Conservation (phyloP, 2,113 vertebrate species). For the Clarias macrocephalus region DNA sequence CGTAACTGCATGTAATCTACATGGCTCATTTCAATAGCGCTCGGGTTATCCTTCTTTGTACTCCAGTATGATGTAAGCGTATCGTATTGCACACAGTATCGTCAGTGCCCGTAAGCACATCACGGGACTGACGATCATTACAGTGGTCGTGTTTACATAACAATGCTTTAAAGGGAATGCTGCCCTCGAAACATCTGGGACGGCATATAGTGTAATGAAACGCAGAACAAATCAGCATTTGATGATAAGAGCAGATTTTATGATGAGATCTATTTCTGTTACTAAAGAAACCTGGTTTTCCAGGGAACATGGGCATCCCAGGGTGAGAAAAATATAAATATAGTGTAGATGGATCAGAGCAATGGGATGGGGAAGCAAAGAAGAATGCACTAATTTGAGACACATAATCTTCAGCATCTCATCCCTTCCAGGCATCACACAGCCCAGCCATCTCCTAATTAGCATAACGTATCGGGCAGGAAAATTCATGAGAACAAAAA, state of each 20-base stretch:
- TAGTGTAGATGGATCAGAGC: not conserved
- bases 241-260: not conserved
- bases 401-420: not conserved
- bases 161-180: not conserved
- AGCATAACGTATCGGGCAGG: not conserved
- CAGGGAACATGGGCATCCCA: not conserved
- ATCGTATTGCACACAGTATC: not conserved
- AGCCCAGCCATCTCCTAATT: not conserved
- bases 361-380: not conserved
- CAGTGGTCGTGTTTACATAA: conserved; percentile 4
- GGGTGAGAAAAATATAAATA: not conserved
- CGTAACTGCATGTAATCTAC: not conserved
- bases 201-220: not conserved
- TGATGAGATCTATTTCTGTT: not conserved
- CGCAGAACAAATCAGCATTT: not conserved
- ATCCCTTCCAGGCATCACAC: not conserved
- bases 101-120: not conserved
- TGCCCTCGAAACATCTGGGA: not conserved
- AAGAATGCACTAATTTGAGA: not conserved
- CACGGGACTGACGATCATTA: conserved; percentile 20
- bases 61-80: conserved; percentile 30
- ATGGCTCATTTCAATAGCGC: not conserved
- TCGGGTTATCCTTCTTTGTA: conserved; percentile 15
- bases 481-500: not conserved
- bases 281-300: not conserved